A percentile compares a stretch with the other conserved stretches of the same genome.
phyloP scores from a whole-genome alignment of 2,113 vertebrate genomes.

The Cochlearius cochlearius region DNA sequence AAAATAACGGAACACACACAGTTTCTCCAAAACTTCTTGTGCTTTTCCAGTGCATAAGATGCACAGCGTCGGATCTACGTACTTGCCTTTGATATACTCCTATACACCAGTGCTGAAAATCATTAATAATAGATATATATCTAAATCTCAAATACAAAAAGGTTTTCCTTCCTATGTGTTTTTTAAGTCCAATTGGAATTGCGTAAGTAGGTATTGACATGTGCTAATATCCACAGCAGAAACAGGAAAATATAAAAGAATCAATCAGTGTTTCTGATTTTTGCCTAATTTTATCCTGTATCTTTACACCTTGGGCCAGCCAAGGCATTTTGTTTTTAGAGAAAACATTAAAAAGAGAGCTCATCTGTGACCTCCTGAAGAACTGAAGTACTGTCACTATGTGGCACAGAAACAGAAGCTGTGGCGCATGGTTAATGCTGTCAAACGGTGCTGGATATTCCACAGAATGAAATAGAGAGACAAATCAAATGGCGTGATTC shows the following conservation, averaged over 20 bases:
- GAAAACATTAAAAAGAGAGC: background rate
- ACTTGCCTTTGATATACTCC: background rate
- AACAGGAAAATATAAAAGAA: background rate
- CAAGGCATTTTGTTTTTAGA: slow-evolving; percentile 13
- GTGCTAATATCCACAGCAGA: background rate
- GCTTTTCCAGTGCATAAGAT: slow-evolving; percentile 11
- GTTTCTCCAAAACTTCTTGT: background rate
- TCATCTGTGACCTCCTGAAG: background rate
- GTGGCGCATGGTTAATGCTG: background rate
- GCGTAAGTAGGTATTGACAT: background rate
- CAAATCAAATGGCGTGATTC: background rate
- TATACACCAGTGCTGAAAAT: background rate
- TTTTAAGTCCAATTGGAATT: background rate
- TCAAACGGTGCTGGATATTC: background rate
- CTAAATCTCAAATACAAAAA: background rate
- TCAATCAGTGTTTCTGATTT: background rate
- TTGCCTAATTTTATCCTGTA: background rate
- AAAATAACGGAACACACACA: background rate
- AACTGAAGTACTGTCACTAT: background rate
- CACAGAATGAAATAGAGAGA: background rate
- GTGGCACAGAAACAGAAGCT: background rate
- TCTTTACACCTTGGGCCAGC: background rate
- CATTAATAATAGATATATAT: background rate
- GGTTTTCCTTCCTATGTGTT: background rate
- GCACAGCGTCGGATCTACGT: background rate